Evolutionary conservation across 2,888 invertebrate genomes (phyloP).

Genomic region (Conops quadrifasciatus): DNA sequence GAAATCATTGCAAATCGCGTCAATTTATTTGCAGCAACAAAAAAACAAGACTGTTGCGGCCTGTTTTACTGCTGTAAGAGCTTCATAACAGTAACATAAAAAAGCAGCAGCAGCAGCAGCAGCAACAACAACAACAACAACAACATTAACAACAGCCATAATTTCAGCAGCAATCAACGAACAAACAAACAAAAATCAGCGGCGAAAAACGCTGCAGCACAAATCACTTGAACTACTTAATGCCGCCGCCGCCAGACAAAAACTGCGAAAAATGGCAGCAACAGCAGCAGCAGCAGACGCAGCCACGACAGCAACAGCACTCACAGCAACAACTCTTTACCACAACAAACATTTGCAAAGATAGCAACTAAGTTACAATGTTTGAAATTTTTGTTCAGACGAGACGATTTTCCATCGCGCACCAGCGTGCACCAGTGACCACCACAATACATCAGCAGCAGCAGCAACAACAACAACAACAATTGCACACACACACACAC

Average conservation of each 20-base stretch:
- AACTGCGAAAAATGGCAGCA: conserved; percentile 7
- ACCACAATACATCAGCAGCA: conserved; percentile 14
- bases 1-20: conserved; percentile 12
- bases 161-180: neutral
- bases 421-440: neutral
- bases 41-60: neutral
- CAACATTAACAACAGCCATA: conserved; percentile 10
- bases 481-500: neutral
- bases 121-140: conserved; percentile 17
- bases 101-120: neutral
- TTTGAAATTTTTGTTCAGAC: too few relatives aligned
- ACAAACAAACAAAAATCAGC: neutral
- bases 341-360: neutral
- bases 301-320: conserved; percentile 3
- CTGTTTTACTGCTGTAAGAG: neutral
- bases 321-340: neutral
- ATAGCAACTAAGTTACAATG: too few relatives aligned
- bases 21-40: conserved; percentile 21
- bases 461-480: neutral
- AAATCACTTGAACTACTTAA: conserved; percentile 16
- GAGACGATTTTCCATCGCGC: neutral
- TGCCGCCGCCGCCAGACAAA: conserved; percentile 4
- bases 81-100: too few relatives aligned
- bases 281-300: neutral
- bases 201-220: conserved; percentile 1